phyloP scores from a whole-genome alignment of 2,888 invertebrate genomes.

The Drosophila pseudotalamancana region DNA sequence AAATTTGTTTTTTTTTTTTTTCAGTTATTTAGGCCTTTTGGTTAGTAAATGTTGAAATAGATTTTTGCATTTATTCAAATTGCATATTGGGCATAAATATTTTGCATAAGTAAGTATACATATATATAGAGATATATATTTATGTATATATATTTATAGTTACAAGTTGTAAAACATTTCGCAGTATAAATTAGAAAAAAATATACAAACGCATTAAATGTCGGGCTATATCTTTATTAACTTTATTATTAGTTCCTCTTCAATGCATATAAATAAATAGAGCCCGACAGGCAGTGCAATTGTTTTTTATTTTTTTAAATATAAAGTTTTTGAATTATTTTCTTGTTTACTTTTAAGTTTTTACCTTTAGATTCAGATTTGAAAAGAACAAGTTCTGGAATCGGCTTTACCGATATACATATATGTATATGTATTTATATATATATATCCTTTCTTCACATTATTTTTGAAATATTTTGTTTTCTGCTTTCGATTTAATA shows the following conservation, averaged over 20 bases:
- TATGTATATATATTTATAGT: slow-evolving; percentile 21
- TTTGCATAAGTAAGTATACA: slow-evolving; percentile 29
- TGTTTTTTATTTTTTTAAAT: slow-evolving; percentile 14
- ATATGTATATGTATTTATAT: not conserved
- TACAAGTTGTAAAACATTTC: slow-evolving; percentile 40
- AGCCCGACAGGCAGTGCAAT: slow-evolving; percentile 45
- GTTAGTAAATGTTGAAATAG: slow-evolving; percentile 60
- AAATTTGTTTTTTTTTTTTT: slow-evolving; percentile 28
- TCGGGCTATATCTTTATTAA: slow-evolving; percentile 3
- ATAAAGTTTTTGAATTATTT: not conserved
- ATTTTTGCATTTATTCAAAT: slow-evolving; percentile 36
- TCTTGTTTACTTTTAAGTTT: not conserved
- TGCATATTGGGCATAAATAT: slow-evolving; percentile 50
- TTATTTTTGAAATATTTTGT: slow-evolving; percentile 8
- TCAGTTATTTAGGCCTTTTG: slow-evolving; percentile 56
- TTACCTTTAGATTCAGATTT: slow-evolving; percentile 2
- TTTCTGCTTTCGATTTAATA: slow-evolving; percentile 36
- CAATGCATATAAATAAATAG: slow-evolving; percentile 13
- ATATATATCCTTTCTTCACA: not conserved
- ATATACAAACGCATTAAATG: slow-evolving; percentile 24
- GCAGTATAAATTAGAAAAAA: slow-evolving; percentile 22
- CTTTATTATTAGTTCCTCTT: not conserved
- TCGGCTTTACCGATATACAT: slow-evolving; percentile 21
- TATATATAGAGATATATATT: slow-evolving; percentile 20
- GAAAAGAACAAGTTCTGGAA: slow-evolving; percentile 12